Evolutionary conservation across 1,140 invertebrate species (phyloP).

Genomic region (Araneus ventricosus): DNA sequence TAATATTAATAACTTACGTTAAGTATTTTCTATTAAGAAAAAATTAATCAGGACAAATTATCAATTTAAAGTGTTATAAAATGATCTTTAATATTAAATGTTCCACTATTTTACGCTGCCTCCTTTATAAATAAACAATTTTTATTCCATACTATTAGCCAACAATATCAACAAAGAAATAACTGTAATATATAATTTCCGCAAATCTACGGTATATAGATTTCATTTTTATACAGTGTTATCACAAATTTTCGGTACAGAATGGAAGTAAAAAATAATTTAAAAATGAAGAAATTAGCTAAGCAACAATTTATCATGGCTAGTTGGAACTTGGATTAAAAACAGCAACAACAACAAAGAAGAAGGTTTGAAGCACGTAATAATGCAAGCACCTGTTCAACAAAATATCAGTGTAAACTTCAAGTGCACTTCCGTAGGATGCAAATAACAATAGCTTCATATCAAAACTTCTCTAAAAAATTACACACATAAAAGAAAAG

Average conservation of each 20-base stretch:
- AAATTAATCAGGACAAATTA: too few relatives aligned
- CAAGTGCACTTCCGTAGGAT: conserved; percentile 16
- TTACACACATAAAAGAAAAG: background rate
- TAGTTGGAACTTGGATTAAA: background rate
- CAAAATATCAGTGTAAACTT: background rate
- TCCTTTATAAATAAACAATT: too few relatives aligned
- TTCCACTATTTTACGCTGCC: too few relatives aligned
- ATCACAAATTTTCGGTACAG: background rate
- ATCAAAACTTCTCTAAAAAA: background rate
- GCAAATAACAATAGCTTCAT: conserved; percentile 7
- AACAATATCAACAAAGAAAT: too few relatives aligned
- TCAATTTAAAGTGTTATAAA: too few relatives aligned
- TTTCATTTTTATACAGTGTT: background rate
- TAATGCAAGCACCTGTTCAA: background rate
- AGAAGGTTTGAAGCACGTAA: background rate
- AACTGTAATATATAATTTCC: too few relatives aligned
- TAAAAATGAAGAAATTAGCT: background rate
- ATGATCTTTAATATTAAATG: too few relatives aligned
- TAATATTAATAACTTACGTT: too few relatives aligned
- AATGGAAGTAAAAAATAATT: background rate
- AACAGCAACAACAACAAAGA: background rate
- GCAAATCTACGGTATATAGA: too few relatives aligned
- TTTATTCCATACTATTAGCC: too few relatives aligned
- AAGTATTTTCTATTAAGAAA: too few relatives aligned
- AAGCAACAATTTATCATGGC: background rate